Conservation (phyloP, 2,888 invertebrate genomes). For the Isoperla grammatica region DNA sequence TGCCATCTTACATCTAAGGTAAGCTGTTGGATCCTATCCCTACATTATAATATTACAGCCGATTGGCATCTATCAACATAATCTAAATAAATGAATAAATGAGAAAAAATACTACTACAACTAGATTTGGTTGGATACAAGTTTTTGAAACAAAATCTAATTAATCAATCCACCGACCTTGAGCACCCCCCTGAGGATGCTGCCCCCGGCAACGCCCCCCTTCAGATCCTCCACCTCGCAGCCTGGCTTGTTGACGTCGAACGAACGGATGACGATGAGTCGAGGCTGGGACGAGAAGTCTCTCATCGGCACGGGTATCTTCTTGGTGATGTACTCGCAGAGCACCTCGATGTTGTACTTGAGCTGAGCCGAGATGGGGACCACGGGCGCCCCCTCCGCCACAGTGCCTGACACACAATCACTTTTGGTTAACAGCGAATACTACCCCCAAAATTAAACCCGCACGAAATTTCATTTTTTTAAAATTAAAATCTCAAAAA, state of each 20-base stretch:
- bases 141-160: no score
- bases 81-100: no score
- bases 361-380: slow-evolving; percentile 98
- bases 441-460: no score
- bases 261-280: slow-evolving; percentile 93
- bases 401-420: slow-evolving; percentile 70
- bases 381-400: slow-evolving; percentile 96
- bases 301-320: slow-evolving; percentile 92
- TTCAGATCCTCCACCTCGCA: slow-evolving; percentile 97
- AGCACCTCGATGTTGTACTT: slow-evolving; percentile 99
- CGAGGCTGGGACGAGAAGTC: slow-evolving; percentile 94
- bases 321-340: slow-evolving; percentile 97
- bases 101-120: no score
- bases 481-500: not conserved
- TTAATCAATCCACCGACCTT: slow-evolving; percentile 59
- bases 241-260: slow-evolving; percentile 99
- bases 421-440: no score
- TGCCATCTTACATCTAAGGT: no score
- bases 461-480: not conserved
- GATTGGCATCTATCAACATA: no score
- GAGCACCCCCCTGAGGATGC: slow-evolving; percentile 91
- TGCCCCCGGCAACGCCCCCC: slow-evolving; percentile 98
- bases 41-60: no score
- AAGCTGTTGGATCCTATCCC: no score
- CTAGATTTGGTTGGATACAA: no score